phyloP scores from a whole-genome alignment of 2,888 invertebrate species.

The Amphiduros pacificus region DNA sequence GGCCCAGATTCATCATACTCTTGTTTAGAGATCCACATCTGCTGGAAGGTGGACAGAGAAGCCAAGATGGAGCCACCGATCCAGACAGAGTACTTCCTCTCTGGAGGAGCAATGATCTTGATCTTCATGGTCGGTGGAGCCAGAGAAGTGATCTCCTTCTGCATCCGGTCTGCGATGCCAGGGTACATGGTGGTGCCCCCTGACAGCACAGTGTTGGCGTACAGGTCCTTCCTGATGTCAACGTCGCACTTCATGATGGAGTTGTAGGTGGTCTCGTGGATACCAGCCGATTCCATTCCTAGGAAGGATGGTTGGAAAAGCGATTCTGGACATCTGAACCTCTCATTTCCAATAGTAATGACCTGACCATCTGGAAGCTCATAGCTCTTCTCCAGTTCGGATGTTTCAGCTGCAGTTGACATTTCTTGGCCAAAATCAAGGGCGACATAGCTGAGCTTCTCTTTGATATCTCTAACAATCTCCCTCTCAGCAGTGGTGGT shows the following conservation, averaged over 20 bases:
- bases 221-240: constrained; percentile 55
- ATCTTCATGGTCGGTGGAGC: constrained; percentile 69
- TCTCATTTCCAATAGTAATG: constrained; percentile 55
- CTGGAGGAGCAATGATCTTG: constrained; percentile 53
- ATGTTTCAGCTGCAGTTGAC: constrained; percentile 41
- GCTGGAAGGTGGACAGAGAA: constrained; percentile 85
- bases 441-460: constrained; percentile 67
- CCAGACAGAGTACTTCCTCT: constrained; percentile 74
- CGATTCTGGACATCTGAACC: constrained; percentile 54
- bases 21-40: constrained; percentile 96
- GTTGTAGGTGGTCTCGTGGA: constrained; percentile 54
- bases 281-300: constrained; percentile 51
- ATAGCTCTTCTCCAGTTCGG: constrained; percentile 51
- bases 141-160: constrained; percentile 91
- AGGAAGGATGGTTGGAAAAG: constrained; percentile 54
- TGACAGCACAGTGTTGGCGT: constrained; percentile 71
- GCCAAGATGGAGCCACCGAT: constrained; percentile 97
- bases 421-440: constrained; percentile 57
- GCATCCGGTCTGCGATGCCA: constrained; percentile 95
- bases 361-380: constrained; percentile 57
- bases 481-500: constrained; percentile 61
- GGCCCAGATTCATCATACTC: constrained; percentile 96
- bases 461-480: constrained; percentile 81
- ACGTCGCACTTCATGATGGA: constrained; percentile 56
- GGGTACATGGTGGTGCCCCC: constrained; percentile 96